Conservation (phyloP, 2,797 vertebrate genomes). For the Ibycter americanus region DNA sequence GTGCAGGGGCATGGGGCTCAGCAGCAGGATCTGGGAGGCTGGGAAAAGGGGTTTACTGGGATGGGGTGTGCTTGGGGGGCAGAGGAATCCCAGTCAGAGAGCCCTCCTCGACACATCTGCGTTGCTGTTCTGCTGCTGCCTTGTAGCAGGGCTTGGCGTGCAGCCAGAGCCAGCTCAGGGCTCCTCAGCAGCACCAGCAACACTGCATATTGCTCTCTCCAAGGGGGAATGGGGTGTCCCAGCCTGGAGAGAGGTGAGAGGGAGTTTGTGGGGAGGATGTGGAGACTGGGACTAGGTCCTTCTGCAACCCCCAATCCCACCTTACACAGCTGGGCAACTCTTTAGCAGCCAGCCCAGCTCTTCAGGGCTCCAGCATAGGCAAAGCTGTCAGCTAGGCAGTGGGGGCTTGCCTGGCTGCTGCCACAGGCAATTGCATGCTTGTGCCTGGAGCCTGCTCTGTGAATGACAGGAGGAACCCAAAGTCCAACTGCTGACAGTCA, state of each 20-base stretch:
- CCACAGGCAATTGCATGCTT: not conserved
- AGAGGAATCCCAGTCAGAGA: not conserved
- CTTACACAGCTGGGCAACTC: accelerated
- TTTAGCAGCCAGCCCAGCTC: not conserved
- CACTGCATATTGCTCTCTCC: accelerated
- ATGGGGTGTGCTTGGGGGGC: no score
- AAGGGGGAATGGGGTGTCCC: not conserved
- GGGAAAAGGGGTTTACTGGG: not conserved
- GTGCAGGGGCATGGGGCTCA: not conserved
- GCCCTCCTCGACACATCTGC: not conserved
- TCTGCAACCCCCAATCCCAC: not conserved
- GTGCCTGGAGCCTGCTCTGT: not conserved
- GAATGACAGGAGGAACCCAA: not conserved
- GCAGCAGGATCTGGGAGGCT: not conserved
- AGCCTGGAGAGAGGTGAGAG: not conserved
- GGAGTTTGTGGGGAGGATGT: not conserved
- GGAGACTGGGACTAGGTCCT: not conserved
- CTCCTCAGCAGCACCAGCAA: not conserved
- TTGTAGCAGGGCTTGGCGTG: not conserved
- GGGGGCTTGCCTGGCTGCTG: not conserved
- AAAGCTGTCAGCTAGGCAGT: not conserved
- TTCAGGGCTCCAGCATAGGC: not conserved
- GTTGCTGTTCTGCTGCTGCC: not conserved
- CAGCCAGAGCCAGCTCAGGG: not conserved
- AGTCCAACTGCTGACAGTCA: not conserved